Evolutionary conservation across 2,113 vertebrate species (phyloP).

Genomic region (Steatornis caripensis): DNA sequence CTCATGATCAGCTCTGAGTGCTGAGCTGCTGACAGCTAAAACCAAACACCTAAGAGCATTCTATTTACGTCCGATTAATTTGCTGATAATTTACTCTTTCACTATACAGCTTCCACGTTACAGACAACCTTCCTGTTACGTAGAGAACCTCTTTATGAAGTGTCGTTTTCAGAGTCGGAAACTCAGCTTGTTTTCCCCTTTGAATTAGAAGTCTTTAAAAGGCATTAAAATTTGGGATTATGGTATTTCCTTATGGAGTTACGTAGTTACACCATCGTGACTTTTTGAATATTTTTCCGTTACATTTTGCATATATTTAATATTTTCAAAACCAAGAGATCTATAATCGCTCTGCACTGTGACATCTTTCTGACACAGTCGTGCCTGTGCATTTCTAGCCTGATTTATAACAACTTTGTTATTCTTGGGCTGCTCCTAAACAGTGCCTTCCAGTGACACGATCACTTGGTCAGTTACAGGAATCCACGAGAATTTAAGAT

Average conservation of each 20-base stretch:
- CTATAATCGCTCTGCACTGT: not conserved
- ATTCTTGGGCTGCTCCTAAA: not conserved
- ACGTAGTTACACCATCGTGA: not conserved
- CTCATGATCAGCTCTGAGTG: slow-evolving; percentile 23
- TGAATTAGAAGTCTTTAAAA: not conserved
- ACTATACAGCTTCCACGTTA: not conserved
- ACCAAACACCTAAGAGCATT: slow-evolving; percentile 27
- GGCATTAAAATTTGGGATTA: not conserved
- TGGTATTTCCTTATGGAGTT: not conserved
- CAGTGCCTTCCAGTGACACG: not conserved
- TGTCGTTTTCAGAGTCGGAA: not conserved
- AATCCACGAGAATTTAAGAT: not conserved
- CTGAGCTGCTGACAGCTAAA: slow-evolving; percentile 41
- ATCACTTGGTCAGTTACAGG: not conserved
- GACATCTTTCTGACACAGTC: not conserved
- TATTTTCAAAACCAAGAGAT: not conserved
- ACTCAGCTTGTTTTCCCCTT: not conserved
- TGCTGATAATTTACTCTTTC: slow-evolving; percentile 55
- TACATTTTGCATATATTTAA: not conserved
- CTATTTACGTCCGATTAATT: slow-evolving; percentile 60
- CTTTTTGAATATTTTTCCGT: not conserved
- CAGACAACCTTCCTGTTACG: not conserved
- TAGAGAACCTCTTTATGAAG: not conserved
- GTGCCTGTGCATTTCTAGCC: not conserved
- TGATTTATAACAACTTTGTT: not conserved